phyloP scores from a whole-genome alignment of 30 jellyfish, hydroid and myxozoan genomes.

The Turritopsis dohrnii region DNA sequence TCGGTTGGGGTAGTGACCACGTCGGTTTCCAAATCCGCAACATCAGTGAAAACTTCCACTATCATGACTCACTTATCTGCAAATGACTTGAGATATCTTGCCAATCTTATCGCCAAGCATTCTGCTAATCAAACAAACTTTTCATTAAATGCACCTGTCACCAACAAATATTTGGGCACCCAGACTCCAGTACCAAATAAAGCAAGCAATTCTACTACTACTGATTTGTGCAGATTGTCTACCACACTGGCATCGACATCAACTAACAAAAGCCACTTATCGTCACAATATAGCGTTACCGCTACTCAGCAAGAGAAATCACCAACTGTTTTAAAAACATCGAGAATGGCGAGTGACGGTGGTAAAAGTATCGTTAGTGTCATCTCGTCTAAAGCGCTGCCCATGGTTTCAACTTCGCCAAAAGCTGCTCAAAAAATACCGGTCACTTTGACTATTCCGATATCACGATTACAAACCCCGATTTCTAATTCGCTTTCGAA shows the following conservation, averaged over 20 bases:
- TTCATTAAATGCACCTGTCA: not conserved
- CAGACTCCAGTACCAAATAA: not conserved
- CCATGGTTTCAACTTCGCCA: not conserved
- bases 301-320: not conserved
- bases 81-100: constrained; percentile 39
- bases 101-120: constrained; percentile 33
- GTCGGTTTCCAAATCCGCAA: not conserved
- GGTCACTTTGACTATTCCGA: constrained; percentile 21
- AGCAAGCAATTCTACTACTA: not conserved
- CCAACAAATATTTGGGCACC: not conserved
- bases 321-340: not conserved
- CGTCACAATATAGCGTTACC: not conserved
- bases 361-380: not conserved
- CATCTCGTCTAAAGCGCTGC: not conserved
- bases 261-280: not conserved
- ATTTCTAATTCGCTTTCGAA: constrained; percentile 1
- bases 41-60: constrained; percentile 7
- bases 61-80: constrained; percentile 35
- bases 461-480: constrained; percentile 5
- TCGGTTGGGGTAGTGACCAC: not conserved
- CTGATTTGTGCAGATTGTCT: not conserved
- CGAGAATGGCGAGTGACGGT: not conserved
- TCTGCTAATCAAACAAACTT: not conserved
- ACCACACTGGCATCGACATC: not conserved
- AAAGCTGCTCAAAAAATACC: constrained; percentile 9